Conservation (phyloP, 1,140 invertebrate species). For the Oreohelix idahoensis region DNA sequence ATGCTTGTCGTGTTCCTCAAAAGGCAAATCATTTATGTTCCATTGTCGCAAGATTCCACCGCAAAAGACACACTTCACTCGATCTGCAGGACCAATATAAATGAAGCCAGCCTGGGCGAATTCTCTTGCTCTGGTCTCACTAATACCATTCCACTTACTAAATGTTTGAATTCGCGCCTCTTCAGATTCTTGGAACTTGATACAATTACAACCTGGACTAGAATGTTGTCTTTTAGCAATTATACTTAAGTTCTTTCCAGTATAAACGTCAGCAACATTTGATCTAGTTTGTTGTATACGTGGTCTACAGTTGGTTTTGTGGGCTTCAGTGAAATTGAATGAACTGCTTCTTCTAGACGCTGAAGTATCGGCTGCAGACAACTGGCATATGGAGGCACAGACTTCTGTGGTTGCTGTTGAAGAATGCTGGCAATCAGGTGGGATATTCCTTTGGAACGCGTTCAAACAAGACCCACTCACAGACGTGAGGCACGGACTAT, state of each 20-base stretch:
- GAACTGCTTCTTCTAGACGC: constrained; percentile 10
- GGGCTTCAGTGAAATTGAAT: not conserved
- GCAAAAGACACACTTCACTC: constrained; percentile 90
- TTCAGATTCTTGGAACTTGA: constrained; percentile 21
- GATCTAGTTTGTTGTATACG: constrained; percentile 24
- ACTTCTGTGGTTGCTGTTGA: not conserved
- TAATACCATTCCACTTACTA: constrained; percentile 4
- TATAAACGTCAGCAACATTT: not conserved
- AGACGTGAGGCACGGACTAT: not conserved
- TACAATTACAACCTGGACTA: not conserved
- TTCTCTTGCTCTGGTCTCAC: constrained; percentile 80
- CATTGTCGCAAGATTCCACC: constrained; percentile 82
- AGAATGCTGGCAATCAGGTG: not conserved
- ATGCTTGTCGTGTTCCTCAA: constrained; percentile 83
- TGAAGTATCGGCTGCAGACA: not conserved
- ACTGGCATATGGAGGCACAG: not conserved
- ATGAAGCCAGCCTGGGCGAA: constrained; percentile 81
- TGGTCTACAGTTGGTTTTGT: not conserved
- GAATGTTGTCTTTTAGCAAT: constrained; percentile 18
- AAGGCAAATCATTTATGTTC: constrained; percentile 83
- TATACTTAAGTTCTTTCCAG: not conserved
- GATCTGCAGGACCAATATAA: constrained; percentile 72
- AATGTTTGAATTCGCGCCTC: constrained; percentile 28
- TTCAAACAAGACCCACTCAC: not conserved
- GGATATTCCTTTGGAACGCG: not conserved